Evolutionary conservation across 2,797 vertebrate genomes (phyloP), one percentile per base, ranked within the genome.

Genomic region (Lithobates sylvaticus): DNA sequence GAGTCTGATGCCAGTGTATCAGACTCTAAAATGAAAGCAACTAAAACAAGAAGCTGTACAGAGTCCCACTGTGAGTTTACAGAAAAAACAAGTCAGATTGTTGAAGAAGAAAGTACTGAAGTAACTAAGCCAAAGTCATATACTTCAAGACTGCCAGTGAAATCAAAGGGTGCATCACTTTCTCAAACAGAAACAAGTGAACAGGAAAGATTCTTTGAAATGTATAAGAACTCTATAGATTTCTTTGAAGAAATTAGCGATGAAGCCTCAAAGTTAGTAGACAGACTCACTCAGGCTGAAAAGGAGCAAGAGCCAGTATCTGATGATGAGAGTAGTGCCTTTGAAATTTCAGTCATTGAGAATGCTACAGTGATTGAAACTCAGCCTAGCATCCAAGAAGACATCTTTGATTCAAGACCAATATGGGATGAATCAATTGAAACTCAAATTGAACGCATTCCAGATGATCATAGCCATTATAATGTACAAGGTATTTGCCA

Each of bases 401-500:
- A 97, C 94, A 92, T 97, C 95, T 97, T 97, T 97, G 97, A 97
- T 93, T 96, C 96, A 96, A 97, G 96, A 95, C 97, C 97, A 91
- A 95, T 97, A 94, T 98, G 97, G 97, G 97, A 99, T 91, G 96
- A 98, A 93, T 97, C 98, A 93, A 94, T 98, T 96, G 98, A 99
- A 96, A 99, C 97, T 96, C 98, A 98, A 96, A 99, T 99, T 96
- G 97, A 99, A 94, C 97, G 97, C 96, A 98, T 99, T 94, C 97
- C 97, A 93, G 97, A 97, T 80, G 97, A 99, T 94, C 98, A 96
- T 97, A 94, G 94, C 94, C 94, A 96, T 96, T 96, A 96, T 93
- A 96, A 88, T 96, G 94, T 95, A 96, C 97, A 98, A 99, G 98
- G 98, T 99, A 99, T 96, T 97, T 96, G 96, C 91, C 93, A 95